Evolutionary conservation across 2,888 invertebrate species (phyloP).

Genomic region (Eueremaeus valkanovi): DNA sequence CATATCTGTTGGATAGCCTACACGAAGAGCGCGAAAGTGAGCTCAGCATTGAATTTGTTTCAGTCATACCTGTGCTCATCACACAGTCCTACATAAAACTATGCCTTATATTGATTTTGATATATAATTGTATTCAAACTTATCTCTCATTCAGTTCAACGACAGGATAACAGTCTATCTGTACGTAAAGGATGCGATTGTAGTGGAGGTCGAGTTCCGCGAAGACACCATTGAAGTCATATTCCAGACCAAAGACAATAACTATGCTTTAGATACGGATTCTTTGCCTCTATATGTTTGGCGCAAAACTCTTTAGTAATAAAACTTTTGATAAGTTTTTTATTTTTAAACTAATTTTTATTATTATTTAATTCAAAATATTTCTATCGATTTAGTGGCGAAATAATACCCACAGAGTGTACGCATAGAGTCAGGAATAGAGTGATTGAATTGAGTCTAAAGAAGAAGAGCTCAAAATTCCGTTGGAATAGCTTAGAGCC

Average conservation of each 20-base stretch:
- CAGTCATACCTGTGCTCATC: too few species aligned
- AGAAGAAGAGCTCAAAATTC: slow-evolving; percentile 47
- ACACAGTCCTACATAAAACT: too few species aligned
- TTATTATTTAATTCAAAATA: not conserved
- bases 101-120: not conserved
- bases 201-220: not conserved
- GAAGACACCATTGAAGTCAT: not conserved
- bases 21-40: not conserved
- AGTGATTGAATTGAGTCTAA: slow-evolving; percentile 49
- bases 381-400: slow-evolving; percentile 47
- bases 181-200: not conserved
- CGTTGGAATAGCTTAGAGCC: slow-evolving; percentile 51
- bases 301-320: not conserved
- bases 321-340: not conserved
- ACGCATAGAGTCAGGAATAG: slow-evolving; percentile 47
- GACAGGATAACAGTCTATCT: not conserved
- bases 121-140: not conserved
- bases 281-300: too few species aligned
- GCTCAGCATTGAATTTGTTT: too few species aligned
- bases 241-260: not conserved
- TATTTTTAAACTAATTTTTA: not conserved
- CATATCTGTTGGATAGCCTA: not conserved
- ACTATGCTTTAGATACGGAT: not conserved
- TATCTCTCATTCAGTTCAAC: not conserved
- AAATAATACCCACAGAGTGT: slow-evolving; percentile 49